Percentiles rank a stretch among this genome's conserved stretches.
phyloP scores from a whole-genome alignment of 1,140 invertebrate species.

The Luehdorfia chinensis region DNA sequence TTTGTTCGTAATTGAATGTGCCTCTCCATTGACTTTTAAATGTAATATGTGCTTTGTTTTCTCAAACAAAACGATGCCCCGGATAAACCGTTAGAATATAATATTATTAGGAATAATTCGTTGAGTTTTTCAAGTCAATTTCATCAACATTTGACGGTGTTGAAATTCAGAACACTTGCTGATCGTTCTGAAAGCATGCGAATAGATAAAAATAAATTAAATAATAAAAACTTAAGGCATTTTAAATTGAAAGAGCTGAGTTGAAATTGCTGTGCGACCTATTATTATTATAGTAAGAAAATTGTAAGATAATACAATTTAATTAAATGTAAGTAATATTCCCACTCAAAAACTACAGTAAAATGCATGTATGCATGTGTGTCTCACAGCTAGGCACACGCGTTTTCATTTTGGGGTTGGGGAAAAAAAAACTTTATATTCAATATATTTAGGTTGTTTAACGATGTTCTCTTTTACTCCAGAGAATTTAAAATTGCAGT shows the following conservation, averaged over 20 bases:
- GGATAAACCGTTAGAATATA: slow-evolving; percentile 36
- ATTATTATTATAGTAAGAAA: too few relatives aligned
- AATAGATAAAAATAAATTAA: slow-evolving; percentile 12
- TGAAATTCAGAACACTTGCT: slow-evolving; percentile 8
- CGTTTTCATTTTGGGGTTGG: too few relatives aligned
- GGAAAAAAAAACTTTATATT: too few relatives aligned
- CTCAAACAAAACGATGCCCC: slow-evolving; percentile 30
- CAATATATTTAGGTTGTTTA: too few relatives aligned
- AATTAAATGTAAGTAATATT: too few relatives aligned
- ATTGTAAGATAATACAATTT: too few relatives aligned
- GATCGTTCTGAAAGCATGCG: slow-evolving; percentile 14
- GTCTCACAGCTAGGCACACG: too few relatives aligned
- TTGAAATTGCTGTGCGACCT: too few relatives aligned
- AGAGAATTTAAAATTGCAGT: neutral
- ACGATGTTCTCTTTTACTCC: too few relatives aligned
- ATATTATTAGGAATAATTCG: slow-evolving; percentile 26
- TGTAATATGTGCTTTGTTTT: slow-evolving; percentile 58
- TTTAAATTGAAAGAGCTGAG: too few relatives aligned
- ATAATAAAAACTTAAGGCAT: neutral
- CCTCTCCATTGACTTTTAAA: slow-evolving; percentile 61
- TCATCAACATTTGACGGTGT: slow-evolving; percentile 22
- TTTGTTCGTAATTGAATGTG: slow-evolving; percentile 49
- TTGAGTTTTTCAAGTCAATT: slow-evolving; percentile 30
- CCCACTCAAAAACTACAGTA: too few relatives aligned
- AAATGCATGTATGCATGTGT: too few relatives aligned